Evolutionary conservation across 2,113 vertebrate genomes (phyloP).

Genomic region (Chauna torquata): DNA sequence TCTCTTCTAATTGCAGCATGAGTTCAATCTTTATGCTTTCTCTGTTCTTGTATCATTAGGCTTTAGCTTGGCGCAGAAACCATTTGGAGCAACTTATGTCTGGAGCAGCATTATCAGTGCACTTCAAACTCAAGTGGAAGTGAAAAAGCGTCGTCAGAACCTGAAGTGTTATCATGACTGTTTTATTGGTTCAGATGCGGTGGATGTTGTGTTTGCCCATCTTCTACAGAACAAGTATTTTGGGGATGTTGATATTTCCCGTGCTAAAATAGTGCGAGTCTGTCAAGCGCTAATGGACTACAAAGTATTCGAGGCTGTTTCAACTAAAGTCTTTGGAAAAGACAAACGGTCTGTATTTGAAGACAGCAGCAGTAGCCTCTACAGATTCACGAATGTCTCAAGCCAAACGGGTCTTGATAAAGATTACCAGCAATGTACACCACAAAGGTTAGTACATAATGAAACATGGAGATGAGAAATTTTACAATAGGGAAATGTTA

Average conservation of each 20-base stretch:
- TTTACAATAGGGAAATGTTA: neutral
- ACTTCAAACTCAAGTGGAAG: constrained; percentile 89
- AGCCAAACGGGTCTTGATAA: constrained; percentile 73
- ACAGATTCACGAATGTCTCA: constrained; percentile 83
- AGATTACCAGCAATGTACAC: constrained; percentile 63
- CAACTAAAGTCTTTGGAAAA: constrained; percentile 88
- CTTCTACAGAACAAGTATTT: constrained; percentile 92
- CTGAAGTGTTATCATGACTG: constrained; percentile 91
- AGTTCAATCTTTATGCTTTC: neutral
- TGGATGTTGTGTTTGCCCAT: constrained; percentile 91
- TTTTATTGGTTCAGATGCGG: constrained; percentile 93
- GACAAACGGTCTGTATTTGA: constrained; percentile 91
- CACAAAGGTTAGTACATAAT: constrained; percentile 68
- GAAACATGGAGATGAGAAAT: accelerated
- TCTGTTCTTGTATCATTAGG: constrained; percentile 62
- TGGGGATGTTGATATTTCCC: constrained; percentile 89
- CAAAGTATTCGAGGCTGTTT: constrained; percentile 92
- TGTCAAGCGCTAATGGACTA: constrained; percentile 96
- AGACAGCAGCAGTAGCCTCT: constrained; percentile 93
- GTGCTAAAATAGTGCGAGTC: constrained; percentile 90
- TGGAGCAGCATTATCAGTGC: constrained; percentile 95
- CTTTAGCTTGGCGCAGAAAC: constrained; percentile 88
- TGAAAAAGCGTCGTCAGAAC: constrained; percentile 91
- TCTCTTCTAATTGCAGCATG: neutral
- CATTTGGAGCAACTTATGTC: constrained; percentile 91